phyloP scores from a whole-genome alignment of 2,888 invertebrate genomes.

The Drosophila antonietae region DNA sequence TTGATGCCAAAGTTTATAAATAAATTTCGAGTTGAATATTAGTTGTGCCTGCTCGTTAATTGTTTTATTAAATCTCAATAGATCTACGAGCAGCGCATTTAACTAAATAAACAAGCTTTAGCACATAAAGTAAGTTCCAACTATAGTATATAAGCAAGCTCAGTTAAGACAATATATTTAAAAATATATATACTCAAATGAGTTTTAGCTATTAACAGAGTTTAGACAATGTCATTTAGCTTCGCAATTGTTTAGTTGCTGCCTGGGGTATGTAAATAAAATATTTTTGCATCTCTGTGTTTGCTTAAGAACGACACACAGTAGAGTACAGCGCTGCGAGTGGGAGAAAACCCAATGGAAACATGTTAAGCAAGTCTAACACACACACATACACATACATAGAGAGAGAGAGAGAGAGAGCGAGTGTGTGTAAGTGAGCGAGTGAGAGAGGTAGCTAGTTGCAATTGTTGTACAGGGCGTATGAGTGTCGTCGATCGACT shows the following conservation, averaged over 20 bases:
- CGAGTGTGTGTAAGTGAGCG: background rate
- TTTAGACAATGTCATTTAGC: constrained; percentile 4
- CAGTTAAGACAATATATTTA: too few relatives aligned
- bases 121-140: too few relatives aligned
- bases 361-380: constrained; percentile 64
- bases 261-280: background rate
- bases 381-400: background rate
- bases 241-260: background rate
- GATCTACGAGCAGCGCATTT: too few relatives aligned
- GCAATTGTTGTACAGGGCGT: constrained; percentile 55
- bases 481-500: constrained; percentile 64
- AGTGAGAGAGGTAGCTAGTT: constrained; percentile 14
- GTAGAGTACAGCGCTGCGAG: constrained; percentile 29
- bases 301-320: background rate
- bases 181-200: background rate
- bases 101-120: too few relatives aligned
- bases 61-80: background rate
- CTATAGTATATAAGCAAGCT: background rate
- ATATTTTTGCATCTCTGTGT: constrained; percentile 10
- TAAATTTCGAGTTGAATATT: background rate
- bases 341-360: constrained; percentile 36
- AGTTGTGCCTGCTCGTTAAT: background rate
- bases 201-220: constrained; percentile 1
- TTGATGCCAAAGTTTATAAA: background rate
- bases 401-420: background rate